Conservation (phyloP, 2,888 invertebrate species). For the Eurois occulta region DNA sequence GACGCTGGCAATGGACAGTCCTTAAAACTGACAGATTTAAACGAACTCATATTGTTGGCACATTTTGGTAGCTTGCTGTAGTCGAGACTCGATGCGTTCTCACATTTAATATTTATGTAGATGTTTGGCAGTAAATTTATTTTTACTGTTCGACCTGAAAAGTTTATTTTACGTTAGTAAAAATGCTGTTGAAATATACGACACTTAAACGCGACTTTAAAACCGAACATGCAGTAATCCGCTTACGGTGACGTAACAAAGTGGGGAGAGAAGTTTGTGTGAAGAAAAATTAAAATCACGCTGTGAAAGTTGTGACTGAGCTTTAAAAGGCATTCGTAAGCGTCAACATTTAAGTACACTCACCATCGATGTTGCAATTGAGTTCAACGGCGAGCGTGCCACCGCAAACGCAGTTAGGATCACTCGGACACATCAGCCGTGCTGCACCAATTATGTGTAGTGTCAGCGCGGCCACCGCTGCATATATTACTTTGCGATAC, state of each 20-base stretch:
- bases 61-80: constrained; percentile 87
- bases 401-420: constrained; percentile 88
- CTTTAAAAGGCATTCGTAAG: constrained; percentile 69
- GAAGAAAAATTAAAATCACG: constrained; percentile 40
- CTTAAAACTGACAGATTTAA: constrained; percentile 88
- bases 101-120: constrained; percentile 86
- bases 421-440: constrained; percentile 83
- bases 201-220: constrained; percentile 28
- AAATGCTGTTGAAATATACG: constrained; percentile 21
- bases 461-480: constrained; percentile 79
- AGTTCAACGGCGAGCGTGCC: constrained; percentile 87
- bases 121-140: constrained; percentile 85
- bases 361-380: constrained; percentile 88
- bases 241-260: constrained; percentile 37
- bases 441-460: constrained; percentile 85
- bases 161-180: constrained; percentile 59
- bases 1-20: constrained; percentile 89
- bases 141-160: constrained; percentile 85
- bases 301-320: constrained; percentile 20
- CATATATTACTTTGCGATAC: constrained; percentile 80
- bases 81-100: constrained; percentile 83
- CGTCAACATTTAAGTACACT: constrained; percentile 79
- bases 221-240: constrained; percentile 53
- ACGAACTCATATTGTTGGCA: constrained; percentile 82
- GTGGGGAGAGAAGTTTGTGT: constrained; percentile 16